A percentile compares a stretch with the other conserved stretches of the same genome.
These are phyloP conservation scores for Aegypius monachus DNA, from an alignment of 2,113 vertebrate species.

Conservation along the genomic window DNA sequence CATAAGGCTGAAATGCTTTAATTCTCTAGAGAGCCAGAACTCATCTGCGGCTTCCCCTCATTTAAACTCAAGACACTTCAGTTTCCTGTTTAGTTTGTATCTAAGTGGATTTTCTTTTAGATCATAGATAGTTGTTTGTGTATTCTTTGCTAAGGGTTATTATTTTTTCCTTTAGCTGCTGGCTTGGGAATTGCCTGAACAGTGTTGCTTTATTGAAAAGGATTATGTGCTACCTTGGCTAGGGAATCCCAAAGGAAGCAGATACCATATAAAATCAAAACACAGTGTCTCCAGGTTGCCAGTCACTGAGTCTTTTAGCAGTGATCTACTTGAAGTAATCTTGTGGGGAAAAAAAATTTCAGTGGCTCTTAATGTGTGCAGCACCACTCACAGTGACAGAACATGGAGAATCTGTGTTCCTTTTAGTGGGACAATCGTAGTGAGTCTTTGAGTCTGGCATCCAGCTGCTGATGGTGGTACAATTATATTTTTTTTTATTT, in stretches of 20 bases:
- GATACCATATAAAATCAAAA: slow-evolving; percentile 28
- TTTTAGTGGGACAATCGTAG: neutral
- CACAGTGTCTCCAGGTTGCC: neutral
- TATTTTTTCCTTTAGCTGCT: slow-evolving; percentile 50
- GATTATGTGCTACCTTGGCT: slow-evolving; percentile 37
- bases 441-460: neutral
- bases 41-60: slow-evolving; percentile 37
- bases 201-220: slow-evolving; percentile 31
- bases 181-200: slow-evolving; percentile 47
- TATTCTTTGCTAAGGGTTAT: slow-evolving; percentile 38
- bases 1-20: neutral
- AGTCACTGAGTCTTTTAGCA: neutral
- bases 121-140: slow-evolving; percentile 53
- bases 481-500: neutral
- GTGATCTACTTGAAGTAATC: neutral
- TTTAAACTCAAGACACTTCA: slow-evolving; percentile 53
- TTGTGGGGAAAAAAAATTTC: neutral
- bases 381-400: neutral
- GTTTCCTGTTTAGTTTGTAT: slow-evolving; percentile 62
- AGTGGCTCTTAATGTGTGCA: neutral
- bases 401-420: neutral
- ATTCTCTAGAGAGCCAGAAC: slow-evolving; percentile 17
- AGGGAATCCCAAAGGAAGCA: slow-evolving; percentile 9
- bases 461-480: neutral
- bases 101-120: slow-evolving; percentile 53